phyloP scores from a whole-genome alignment of 2,797 vertebrate genomes.

The Sebastes oblongus region DNA sequence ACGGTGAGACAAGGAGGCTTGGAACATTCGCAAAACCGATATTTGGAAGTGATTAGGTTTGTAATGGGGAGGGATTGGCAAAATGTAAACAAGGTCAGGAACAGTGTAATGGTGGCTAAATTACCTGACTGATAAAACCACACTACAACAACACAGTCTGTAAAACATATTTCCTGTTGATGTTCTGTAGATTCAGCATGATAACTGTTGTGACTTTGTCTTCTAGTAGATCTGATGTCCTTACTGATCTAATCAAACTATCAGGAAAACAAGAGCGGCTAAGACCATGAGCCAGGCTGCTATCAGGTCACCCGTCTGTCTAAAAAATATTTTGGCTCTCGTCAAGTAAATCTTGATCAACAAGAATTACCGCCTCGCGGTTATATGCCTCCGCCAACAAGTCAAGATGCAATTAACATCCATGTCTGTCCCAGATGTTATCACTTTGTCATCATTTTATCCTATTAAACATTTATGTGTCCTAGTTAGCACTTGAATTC shows the following conservation, averaged over 20 bases:
- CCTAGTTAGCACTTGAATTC: background rate
- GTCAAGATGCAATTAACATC: background rate
- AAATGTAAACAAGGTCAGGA: slow-evolving; percentile 6
- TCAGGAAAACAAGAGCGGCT: background rate
- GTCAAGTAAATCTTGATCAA: background rate
- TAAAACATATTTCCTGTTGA: background rate
- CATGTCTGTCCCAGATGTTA: background rate
- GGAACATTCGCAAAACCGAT: background rate
- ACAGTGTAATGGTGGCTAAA: background rate
- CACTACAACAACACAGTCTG: background rate
- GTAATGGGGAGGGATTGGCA: background rate
- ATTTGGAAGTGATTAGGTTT: background rate
- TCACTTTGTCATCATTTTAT: background rate
- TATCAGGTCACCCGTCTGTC: background rate
- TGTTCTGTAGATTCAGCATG: background rate
- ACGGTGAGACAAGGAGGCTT: slow-evolving; percentile 20
- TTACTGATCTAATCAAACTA: background rate
- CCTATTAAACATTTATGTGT: background rate
- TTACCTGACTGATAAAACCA: background rate
- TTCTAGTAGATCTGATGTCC: background rate
- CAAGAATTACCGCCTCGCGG: background rate
- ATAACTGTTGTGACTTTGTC: background rate
- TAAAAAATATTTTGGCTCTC: background rate
- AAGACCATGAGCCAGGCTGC: background rate
- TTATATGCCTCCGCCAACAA: background rate